Evolutionary conservation across 2,113 vertebrate species (phyloP).

Genomic region (Nothocercus julius): DNA sequence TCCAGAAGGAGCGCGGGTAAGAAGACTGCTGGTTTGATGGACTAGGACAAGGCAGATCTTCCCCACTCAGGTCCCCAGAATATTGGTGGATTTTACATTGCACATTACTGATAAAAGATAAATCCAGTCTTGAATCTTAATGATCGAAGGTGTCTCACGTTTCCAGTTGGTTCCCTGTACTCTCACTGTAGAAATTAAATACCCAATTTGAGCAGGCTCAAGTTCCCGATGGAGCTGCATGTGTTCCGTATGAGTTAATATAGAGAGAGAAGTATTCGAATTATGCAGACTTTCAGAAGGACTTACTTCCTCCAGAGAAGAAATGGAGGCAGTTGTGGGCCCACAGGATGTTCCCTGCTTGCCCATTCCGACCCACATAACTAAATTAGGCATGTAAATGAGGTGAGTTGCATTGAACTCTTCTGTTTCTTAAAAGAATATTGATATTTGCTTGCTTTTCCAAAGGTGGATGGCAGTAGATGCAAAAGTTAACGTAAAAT

Average conservation of each 20-base stretch:
- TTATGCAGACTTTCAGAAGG: not conserved
- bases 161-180: not conserved
- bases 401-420: not conserved
- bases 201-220: not conserved
- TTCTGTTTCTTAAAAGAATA: not conserved
- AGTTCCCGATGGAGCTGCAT: not conserved
- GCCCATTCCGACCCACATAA: not conserved
- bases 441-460: not conserved
- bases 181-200: not conserved
- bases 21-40: not conserved
- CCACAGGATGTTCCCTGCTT: not conserved
- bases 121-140: not conserved
- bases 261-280: not conserved
- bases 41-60: not conserved
- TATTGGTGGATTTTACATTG: not conserved
- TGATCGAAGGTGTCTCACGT: not conserved
- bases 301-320: not conserved
- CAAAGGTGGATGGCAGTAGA: not conserved
- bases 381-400: not conserved
- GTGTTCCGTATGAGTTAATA: not conserved
- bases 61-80: not conserved
- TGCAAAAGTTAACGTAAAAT: not conserved
- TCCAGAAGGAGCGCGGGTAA: accelerated
- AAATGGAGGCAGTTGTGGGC: not conserved
- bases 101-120: not conserved